These are phyloP conservation scores for Lepus oiostolus DNA, from an alignment of 2,797 vertebrate species.

Conservation along the genomic window DNA sequence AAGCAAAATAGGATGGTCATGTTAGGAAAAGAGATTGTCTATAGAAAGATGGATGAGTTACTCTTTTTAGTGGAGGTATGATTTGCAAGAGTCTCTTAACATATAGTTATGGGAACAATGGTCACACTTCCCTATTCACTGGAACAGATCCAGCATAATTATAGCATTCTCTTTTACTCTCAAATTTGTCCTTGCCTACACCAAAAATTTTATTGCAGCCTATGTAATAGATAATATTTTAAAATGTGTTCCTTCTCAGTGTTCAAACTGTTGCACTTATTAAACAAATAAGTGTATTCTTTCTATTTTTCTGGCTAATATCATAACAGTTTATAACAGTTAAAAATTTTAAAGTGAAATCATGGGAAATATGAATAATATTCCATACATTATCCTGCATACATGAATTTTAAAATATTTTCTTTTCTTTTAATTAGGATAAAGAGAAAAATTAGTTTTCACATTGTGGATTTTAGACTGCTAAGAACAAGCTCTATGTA, in stretches of 20 bases:
- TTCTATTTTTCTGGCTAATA: neutral
- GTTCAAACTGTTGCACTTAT: neutral
- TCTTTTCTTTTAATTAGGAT: constrained; percentile 49
- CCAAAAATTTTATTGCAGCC: neutral
- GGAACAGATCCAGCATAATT: neutral
- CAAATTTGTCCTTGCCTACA: neutral
- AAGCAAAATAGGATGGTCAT: neutral
- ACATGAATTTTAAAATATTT: constrained; percentile 64
- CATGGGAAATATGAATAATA: neutral
- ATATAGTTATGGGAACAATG: neutral
- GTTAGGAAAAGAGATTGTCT: neutral
- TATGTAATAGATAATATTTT: neutral
- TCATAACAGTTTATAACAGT: constrained; percentile 10
- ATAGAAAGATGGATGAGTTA: neutral
- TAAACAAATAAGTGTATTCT: neutral
- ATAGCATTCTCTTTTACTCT: neutral
- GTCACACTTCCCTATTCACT: neutral
- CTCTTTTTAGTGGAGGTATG: neutral
- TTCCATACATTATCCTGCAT: constrained; percentile 10
- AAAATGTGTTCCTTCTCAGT: neutral
- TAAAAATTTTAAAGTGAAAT: constrained; percentile 56
- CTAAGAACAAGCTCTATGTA: constrained; percentile 44
- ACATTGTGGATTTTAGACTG: constrained; percentile 51
- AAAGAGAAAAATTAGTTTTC: constrained; percentile 67
- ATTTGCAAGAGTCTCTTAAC: neutral